Evolutionary conservation across 2,113 vertebrate species (phyloP), one percentile per base, ranked within the genome.

Genomic region (Phyllostomus hastatus): DNA sequence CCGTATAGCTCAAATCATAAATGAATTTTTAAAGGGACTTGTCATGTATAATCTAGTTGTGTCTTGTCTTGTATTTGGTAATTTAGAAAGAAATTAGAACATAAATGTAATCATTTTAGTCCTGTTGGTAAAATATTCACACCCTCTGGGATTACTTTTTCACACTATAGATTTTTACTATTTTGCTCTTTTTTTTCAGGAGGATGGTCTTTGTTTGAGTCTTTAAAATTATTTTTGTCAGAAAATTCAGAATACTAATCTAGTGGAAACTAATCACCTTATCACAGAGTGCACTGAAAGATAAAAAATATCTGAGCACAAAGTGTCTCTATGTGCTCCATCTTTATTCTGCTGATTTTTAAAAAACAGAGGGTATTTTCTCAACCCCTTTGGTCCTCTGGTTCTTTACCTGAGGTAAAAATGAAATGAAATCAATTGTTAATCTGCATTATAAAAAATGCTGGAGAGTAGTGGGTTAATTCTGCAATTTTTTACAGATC

Each of bases 401-500:
- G 11, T 90, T 81, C 38, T 97, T 95, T 15, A 93, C 83, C 59
- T 87, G 66, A 7, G 20, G 48, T 7, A 61, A 57, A 89, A 89
- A 82, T 28, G 52, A 88, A 69, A 94, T 83, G 48, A 85, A 54
- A 87, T 83, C 24, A 57, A 70, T 12, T 84, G 8, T 79, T 95
- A 61, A 88, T 91, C 67, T 85, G 61, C 75, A 80, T 97, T 83
- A 95, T 43, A 93, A 26, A 86, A 95, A 57, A 41, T 95, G 50
- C 83, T 90, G 24, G 43, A 80, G 26, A 28, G 6, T 57, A 59
- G 48, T 92, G 0, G 0, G 17, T 72, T 70, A 80, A 28, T 59
- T 96, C 57, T 95, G 48, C 41, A 94, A 69, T 81, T 46, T 19
- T 92, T 80, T 79, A 69, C 4, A 88, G 61, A 93, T 54, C 26